Conservation (phyloP, 2,113 vertebrate genomes). For the Cynoglossus semilaevis region DNA sequence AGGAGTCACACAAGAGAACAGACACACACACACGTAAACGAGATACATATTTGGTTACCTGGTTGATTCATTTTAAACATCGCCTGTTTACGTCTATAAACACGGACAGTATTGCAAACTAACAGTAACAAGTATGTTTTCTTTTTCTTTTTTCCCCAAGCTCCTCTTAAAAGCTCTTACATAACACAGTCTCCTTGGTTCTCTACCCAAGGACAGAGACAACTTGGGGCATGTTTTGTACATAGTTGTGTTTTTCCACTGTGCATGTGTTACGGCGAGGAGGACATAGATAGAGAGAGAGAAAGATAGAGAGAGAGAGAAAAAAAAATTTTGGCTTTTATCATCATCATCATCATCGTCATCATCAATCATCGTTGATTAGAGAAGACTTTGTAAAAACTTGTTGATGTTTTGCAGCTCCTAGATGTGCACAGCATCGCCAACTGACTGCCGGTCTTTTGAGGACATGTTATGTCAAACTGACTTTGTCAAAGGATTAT, state of each 20-base stretch:
- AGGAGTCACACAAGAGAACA: constrained; percentile 3
- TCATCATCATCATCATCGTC: constrained; percentile 1
- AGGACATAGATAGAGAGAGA: neutral
- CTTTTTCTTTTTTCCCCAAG: no score
- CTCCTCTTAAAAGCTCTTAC: neutral
- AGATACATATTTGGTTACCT: constrained; percentile 1
- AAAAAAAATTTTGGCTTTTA: no score
- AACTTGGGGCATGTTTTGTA: constrained; percentile 36
- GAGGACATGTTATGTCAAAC: no score
- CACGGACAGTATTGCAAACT: no score
- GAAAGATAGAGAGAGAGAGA: neutral
- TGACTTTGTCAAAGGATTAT: no score
- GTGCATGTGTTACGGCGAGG: neutral
- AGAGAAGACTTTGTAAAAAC: neutral
- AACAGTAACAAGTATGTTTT: no score
- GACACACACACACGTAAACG: neutral
- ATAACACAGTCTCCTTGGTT: constrained; percentile 33
- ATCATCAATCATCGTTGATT: constrained; percentile 12
- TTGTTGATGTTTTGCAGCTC: no score
- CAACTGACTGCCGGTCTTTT: no score
- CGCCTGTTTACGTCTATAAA: no score
- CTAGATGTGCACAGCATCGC: no score
- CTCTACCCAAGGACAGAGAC: constrained; percentile 27
- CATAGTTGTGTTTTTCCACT: constrained; percentile 38
- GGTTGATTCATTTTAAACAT: no score